Evolutionary conservation across 2,113 vertebrate genomes (phyloP).

Genomic region (Psilopsiagon aurifrons): DNA sequence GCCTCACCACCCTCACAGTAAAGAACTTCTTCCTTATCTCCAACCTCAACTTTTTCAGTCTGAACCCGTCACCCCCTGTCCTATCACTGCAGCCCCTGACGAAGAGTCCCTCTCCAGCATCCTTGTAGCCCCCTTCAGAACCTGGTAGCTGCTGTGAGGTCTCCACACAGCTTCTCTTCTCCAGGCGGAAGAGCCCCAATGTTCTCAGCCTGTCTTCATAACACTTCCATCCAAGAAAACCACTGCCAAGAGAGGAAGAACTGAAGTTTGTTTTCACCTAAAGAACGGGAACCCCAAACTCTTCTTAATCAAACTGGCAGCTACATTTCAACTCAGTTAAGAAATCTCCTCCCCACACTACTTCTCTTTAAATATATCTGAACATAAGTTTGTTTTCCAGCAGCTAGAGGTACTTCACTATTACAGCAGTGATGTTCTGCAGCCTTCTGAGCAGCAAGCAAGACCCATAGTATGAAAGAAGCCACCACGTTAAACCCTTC

Average conservation of each 20-base stretch:
- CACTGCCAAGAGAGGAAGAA: not conserved
- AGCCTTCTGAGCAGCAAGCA: not conserved
- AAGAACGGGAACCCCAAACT: not conserved
- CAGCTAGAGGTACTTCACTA: not conserved
- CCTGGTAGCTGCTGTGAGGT: not conserved
- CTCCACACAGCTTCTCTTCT: not conserved
- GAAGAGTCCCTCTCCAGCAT: not conserved
- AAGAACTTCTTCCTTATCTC: not conserved
- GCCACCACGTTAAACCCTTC: not conserved
- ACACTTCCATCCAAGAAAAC: not conserved
- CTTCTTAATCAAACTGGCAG: not conserved
- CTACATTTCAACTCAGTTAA: not conserved
- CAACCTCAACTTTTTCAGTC: not conserved
- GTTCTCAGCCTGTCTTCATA: not conserved
- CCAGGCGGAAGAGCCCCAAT: not conserved
- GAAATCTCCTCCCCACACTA: not conserved
- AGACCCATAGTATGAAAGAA: not conserved
- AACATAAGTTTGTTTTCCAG: not conserved
- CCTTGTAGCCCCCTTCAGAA: not conserved
- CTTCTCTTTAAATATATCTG: not conserved
- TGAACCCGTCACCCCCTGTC: not conserved
- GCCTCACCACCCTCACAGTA: not conserved
- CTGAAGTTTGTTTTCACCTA: not conserved
- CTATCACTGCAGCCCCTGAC: not conserved
- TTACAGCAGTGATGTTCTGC: not conserved